phyloP scores from a whole-genome alignment of 2,113 vertebrate genomes.

The Formicarius rufipectus region DNA sequence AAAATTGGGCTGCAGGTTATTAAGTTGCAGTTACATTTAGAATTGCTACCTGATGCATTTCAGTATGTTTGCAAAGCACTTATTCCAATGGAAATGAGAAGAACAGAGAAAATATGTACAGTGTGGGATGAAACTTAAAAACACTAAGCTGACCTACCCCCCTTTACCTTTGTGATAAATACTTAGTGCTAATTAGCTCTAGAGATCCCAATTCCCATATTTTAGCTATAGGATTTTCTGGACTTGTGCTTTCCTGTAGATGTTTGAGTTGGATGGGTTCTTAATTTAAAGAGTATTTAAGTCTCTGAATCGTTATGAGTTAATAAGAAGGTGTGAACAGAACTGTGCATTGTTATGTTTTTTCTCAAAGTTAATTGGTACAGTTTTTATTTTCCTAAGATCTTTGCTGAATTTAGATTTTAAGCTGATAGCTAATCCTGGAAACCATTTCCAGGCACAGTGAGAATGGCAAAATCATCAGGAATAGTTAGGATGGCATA shows the following conservation, averaged over 20 bases:
- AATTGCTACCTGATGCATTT: not conserved
- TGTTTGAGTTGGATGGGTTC: not conserved
- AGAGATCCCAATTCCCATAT: not conserved
- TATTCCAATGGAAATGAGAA: not conserved
- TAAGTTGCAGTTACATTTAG: not conserved
- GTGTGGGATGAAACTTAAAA: not conserved
- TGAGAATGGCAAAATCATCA: not conserved
- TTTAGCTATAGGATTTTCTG: not conserved
- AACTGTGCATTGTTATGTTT: not conserved
- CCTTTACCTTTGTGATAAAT: not conserved
- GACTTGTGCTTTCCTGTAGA: not conserved
- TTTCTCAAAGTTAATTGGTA: not conserved
- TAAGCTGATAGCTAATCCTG: not conserved
- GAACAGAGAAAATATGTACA: not conserved
- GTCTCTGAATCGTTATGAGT: not conserved
- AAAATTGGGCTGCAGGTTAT: not conserved
- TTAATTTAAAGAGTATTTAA: not conserved
- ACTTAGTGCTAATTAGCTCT: not conserved
- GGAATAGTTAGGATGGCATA: not conserved
- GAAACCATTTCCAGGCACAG: not conserved
- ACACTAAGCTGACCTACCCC: not conserved
- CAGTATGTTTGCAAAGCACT: not conserved
- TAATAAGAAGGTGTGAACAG: not conserved
- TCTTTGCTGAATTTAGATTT: not conserved
- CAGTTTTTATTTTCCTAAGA: not conserved